phyloP scores from a whole-genome alignment of 2,888 invertebrate species.

The Acanthosepion pharaonis region DNA sequence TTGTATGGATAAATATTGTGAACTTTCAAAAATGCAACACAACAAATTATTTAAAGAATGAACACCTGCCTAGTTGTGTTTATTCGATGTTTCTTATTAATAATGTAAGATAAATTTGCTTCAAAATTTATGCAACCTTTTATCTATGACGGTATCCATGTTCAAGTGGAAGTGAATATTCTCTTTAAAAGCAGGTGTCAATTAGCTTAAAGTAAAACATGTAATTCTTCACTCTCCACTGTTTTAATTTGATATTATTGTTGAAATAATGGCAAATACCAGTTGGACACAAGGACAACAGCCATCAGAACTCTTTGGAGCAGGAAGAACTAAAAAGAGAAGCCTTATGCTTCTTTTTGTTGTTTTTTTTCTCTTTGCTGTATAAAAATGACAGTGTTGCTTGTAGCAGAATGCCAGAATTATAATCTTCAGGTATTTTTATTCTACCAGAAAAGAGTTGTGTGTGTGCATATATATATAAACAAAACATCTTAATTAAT shows the following conservation, averaged over 20 bases:
- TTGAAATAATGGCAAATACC: neutral
- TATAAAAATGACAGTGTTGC: neutral
- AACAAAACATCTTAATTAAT: neutral
- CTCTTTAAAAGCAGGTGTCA: neutral
- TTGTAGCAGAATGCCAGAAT: neutral
- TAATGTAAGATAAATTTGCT: neutral
- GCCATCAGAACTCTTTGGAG: neutral
- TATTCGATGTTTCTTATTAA: neutral
- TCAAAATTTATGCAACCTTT: neutral
- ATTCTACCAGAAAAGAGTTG: neutral
- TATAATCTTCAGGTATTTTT: neutral
- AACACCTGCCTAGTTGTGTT: neutral
- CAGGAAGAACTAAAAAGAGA: neutral
- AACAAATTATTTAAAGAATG: neutral
- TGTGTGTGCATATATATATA: neutral
- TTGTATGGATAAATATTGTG: neutral
- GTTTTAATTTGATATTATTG: neutral
- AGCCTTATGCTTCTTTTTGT: no score
- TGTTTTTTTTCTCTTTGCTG: no score
- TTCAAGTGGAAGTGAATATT: neutral
- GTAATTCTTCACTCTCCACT: neutral
- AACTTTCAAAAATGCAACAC: neutral
- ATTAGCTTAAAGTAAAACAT: neutral
- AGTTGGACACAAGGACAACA: neutral
- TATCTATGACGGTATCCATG: neutral